These are phyloP conservation scores for Palloptera scutellata DNA, from an alignment of 2,888 invertebrate species.

Conservation along the genomic window DNA sequence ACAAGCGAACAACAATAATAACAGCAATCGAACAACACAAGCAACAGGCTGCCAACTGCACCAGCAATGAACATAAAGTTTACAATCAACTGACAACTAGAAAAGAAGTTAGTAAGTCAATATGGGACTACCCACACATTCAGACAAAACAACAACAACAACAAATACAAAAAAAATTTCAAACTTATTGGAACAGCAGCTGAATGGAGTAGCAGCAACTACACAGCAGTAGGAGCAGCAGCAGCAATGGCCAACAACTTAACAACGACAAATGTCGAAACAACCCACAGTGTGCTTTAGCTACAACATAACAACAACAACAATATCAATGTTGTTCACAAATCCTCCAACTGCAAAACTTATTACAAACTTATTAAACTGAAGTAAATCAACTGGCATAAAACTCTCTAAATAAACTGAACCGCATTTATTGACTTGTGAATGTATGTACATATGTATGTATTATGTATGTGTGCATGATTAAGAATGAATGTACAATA, in stretches of 20 bases:
- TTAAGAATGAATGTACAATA: too few species aligned
- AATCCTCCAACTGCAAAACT: too few species aligned
- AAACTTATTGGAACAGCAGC: slow-evolving; percentile 2
- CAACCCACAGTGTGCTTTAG: too few species aligned
- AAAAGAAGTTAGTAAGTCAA: slow-evolving; percentile 4
- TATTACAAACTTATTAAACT: too few species aligned
- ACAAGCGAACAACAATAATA: neutral
- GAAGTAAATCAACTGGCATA: too few species aligned
- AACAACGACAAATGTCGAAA: slow-evolving; percentile 5
- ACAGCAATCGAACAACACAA: too few species aligned
- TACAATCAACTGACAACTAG: neutral
- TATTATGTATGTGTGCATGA: too few species aligned
- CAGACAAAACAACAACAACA: neutral
- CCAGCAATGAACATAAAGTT: slow-evolving; percentile 10
- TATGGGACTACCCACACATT: neutral
- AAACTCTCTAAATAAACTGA: too few species aligned
- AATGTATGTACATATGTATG: too few species aligned
- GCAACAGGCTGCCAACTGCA: neutral
- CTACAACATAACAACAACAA: too few species aligned
- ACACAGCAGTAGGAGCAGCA: slow-evolving; percentile 10
- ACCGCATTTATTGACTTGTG: too few species aligned
- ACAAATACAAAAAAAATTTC: neutral
- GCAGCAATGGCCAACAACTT: slow-evolving; percentile 10
- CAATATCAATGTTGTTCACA: too few species aligned
- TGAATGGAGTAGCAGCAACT: slow-evolving; percentile 1